Evolutionary conservation across 2,888 invertebrate species (phyloP).

Genomic region (Apodemia mormo): DNA sequence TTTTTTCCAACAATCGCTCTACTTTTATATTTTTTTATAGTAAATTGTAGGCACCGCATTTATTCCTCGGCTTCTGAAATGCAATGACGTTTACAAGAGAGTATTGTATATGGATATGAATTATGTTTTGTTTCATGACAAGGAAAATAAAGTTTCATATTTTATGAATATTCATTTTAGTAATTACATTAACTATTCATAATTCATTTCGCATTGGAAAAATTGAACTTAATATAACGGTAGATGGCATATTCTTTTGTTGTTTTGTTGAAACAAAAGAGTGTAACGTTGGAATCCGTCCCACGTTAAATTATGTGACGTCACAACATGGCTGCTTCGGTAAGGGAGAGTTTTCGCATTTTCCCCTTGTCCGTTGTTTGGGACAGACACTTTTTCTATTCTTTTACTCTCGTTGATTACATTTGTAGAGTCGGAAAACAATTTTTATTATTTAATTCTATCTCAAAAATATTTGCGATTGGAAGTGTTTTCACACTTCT

Average conservation of each 20-base stretch:
- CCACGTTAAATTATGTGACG: slow-evolving; percentile 57
- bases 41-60: slow-evolving; percentile 47
- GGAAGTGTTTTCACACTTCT: too few relatives aligned
- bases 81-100: slow-evolving; percentile 55
- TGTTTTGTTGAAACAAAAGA: slow-evolving; percentile 23
- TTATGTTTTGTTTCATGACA: slow-evolving; percentile 27
- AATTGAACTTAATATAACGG: neutral
- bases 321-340: slow-evolving; percentile 73
- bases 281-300: slow-evolving; percentile 53
- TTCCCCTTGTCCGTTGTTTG: slow-evolving; percentile 60
- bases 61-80: slow-evolving; percentile 53
- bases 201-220: slow-evolving; percentile 18
- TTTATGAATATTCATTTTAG: slow-evolving; percentile 14
- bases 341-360: slow-evolving; percentile 76
- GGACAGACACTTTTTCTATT: slow-evolving; percentile 43
- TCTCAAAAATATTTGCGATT: too few relatives aligned
- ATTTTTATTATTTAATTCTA: too few relatives aligned
- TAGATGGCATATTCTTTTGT: neutral
- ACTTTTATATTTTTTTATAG: slow-evolving; percentile 52
- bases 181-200: slow-evolving; percentile 14
- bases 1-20: slow-evolving; percentile 66
- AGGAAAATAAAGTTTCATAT: slow-evolving; percentile 11
- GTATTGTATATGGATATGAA: slow-evolving; percentile 29
- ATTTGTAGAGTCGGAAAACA: neutral
- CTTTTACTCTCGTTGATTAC: neutral